Base-by-base conservation (phyloP, 2,888 invertebrate genomes). In the Noctua fimbriata region DNA sequence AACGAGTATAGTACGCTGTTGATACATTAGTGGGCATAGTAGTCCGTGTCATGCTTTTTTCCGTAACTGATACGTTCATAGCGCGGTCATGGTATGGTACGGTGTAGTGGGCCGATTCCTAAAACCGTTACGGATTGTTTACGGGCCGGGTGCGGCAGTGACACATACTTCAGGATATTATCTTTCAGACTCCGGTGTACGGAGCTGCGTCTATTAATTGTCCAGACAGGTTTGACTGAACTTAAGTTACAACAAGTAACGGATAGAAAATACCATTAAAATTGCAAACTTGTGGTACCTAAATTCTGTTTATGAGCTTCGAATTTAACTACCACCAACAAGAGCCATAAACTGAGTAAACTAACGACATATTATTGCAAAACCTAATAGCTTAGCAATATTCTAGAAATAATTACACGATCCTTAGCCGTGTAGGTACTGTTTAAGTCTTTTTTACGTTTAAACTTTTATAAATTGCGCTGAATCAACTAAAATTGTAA, bases 281-380 rank as follows among this genome's bases (percentile, higher is more conserved):
- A 55, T 55, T 52, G 28, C 41, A 12, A n/a, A 58, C n/a, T 58
- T n/a, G n/a, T 58, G n/a, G 55, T 10, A 12, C 55, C 55, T 36
- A 28, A 63, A 69, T 74, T 79, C n/a, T 55, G 36, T 58, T 84
- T 71, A 84, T 44, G 79, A 82, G 52, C 60, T 69, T 10, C 14
- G 14, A 28, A 73, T 84, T 74, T 67, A 84, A 78, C 44, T 78
- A 65, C 52, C 44, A 63, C 16, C 18, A 73, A 82, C 28, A 16
- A 78, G 24, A n/a, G 21, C n/a, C 55, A 73, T 69, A 74, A 73
- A 79, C 44, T 55, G 7, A 69, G 58, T 67, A 18, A n/a, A 55
- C 70, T 63, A 60, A 60, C 32, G 55, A 69, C 41, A 58, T 73
- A 65, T 55, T 66, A 47, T 74, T 65, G 28, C n/a, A 49, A 69